phyloP scores from a whole-genome alignment of 2,113 vertebrate genomes.

The Bambusicola thoracicus region DNA sequence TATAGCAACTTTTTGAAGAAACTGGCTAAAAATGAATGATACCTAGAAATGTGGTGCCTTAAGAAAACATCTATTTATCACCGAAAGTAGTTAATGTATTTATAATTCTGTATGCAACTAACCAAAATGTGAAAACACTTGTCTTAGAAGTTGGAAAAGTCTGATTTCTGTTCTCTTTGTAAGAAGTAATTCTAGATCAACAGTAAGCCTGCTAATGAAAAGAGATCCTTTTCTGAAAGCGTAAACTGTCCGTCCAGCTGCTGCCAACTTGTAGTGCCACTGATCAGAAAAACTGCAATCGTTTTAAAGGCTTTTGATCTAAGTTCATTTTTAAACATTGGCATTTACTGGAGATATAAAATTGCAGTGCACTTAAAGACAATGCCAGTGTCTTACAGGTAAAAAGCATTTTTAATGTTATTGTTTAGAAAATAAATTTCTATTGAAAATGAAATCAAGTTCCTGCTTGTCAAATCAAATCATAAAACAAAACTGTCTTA shows the following conservation, averaged over 20 bases:
- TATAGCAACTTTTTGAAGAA: conserved; percentile 17
- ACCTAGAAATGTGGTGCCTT: conserved; percentile 23
- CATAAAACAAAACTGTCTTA: conserved; percentile 40
- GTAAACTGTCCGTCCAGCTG: neutral
- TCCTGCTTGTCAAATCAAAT: conserved; percentile 45
- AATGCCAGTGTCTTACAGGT: neutral
- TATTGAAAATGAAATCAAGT: conserved; percentile 32
- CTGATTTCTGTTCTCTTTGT: neutral
- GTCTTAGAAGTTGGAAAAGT: neutral
- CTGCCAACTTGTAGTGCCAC: neutral
- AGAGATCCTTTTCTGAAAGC: conserved; percentile 4
- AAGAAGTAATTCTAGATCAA: neutral
- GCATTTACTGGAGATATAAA: conserved; percentile 11
- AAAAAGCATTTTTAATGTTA: neutral
- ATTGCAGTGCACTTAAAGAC: neutral
- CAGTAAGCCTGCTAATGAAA: neutral
- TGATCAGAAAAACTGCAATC: neutral
- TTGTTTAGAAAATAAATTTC: neutral
- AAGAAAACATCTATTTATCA: neutral
- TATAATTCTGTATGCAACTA: neutral
- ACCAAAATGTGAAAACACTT: neutral
- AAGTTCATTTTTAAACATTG: conserved; percentile 21
- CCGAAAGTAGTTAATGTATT: neutral
- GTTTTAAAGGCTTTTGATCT: neutral
- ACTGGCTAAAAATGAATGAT: neutral